Percentiles rank a stretch among this genome's conserved stretches.
Conservation (phyloP, 2,888 invertebrate genomes). For the Aporophyla nigra region DNA sequence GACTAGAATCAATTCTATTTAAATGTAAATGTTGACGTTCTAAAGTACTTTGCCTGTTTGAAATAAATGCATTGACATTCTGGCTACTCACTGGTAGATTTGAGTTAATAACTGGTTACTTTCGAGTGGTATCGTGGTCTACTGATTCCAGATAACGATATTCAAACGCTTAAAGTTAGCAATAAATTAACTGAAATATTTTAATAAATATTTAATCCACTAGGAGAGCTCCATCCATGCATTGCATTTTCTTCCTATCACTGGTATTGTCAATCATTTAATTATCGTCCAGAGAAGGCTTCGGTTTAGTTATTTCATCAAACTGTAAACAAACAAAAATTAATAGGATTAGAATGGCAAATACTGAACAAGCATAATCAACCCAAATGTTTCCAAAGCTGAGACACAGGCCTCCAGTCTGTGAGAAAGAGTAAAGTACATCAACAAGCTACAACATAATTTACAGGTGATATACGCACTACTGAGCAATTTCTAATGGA, state of each 20-base stretch:
- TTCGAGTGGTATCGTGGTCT: background rate
- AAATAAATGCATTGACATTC: background rate
- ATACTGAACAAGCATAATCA: background rate
- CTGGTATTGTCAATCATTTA: background rate
- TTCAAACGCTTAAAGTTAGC: background rate
- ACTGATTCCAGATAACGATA: background rate
- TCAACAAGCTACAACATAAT: background rate
- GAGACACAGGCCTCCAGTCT: too few species aligned
- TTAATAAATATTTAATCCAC: conserved; percentile 13
- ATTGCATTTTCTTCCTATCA: background rate
- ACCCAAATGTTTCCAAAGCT: too few species aligned
- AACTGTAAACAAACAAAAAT: conserved; percentile 76
- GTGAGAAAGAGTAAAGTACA: background rate
- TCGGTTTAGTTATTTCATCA: conserved; percentile 76
- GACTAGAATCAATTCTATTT: too few species aligned
- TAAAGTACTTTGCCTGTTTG: too few species aligned
- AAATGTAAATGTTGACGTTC: too few species aligned
- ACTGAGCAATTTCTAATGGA: background rate
- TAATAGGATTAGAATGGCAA: background rate
- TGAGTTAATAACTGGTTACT: background rate
- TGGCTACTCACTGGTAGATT: background rate
- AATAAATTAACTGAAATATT: background rate
- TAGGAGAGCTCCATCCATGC: background rate
- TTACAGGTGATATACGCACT: background rate
- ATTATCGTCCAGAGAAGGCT: background rate